A percentile compares a stretch with the other conserved stretches of the same genome.
These are phyloP conservation scores for Scarus forsteni DNA, from an alignment of 2,797 vertebrate genomes.

Conservation along the genomic window DNA sequence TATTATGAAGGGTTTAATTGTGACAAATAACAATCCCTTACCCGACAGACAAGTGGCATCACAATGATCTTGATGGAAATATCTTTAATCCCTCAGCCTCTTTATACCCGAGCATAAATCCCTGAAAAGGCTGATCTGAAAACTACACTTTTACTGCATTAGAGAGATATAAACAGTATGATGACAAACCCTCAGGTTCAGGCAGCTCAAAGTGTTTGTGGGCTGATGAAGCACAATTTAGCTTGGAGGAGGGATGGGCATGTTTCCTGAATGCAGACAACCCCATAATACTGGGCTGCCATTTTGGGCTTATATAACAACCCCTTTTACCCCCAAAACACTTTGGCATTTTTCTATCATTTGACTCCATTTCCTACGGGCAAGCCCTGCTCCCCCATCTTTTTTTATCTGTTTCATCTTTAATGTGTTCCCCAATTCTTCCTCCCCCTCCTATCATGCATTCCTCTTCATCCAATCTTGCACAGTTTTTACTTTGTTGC, in stretches of 20 bases:
- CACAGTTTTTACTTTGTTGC: constrained; percentile 37
- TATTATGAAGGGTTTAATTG: constrained; percentile 1
- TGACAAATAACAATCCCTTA: background rate
- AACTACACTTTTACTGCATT: constrained; percentile 20
- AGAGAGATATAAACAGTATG: constrained; percentile 33
- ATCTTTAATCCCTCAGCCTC: constrained; percentile 6
- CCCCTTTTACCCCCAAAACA: constrained; percentile 2
- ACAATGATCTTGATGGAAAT: constrained; percentile 29
- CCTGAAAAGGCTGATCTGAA: constrained; percentile 1
- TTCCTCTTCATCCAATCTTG: background rate
- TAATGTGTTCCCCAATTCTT: constrained; percentile 47
- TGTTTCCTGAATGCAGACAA: constrained; percentile 51
- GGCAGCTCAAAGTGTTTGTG: constrained; percentile 24
- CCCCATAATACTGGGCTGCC: constrained; percentile 38
- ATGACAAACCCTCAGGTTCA: constrained; percentile 19
- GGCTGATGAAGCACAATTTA: constrained; percentile 53
- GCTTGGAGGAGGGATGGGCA: constrained; percentile 32
- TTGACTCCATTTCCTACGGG: constrained; percentile 63
- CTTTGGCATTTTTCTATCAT: constrained; percentile 62
- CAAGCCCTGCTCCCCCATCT: constrained; percentile 32
- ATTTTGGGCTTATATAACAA: constrained; percentile 71
- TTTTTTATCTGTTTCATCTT: constrained; percentile 61
- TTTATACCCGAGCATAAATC: constrained; percentile 20
- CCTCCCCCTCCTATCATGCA: background rate
- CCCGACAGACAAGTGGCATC: constrained; percentile 17